phyloP scores from a whole-genome alignment of 2,888 invertebrate genomes.

The Neuroscelio doddi region DNA sequence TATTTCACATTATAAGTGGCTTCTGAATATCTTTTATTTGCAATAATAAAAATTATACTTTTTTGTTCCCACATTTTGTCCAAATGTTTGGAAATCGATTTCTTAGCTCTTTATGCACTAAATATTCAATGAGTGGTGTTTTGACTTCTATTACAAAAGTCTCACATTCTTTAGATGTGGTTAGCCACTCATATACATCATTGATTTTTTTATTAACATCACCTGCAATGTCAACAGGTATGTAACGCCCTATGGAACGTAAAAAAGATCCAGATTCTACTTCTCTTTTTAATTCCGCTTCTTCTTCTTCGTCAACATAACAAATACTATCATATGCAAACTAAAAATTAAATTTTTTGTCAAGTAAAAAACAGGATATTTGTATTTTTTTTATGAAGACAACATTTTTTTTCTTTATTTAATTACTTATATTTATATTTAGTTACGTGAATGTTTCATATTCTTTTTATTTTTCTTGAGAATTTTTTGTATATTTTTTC shows the following conservation, averaged over 20 bases:
- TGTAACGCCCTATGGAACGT: slow-evolving; percentile 49
- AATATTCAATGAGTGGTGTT: slow-evolving; percentile 74
- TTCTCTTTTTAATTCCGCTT: slow-evolving; percentile 67
- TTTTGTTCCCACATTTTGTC: slow-evolving; percentile 59
- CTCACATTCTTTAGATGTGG: slow-evolving; percentile 46
- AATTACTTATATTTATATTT: no score
- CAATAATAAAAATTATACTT: slow-evolving; percentile 50
- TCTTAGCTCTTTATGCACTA: slow-evolving; percentile 77
- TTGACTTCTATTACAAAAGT: slow-evolving; percentile 68
- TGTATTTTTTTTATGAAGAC: no score
- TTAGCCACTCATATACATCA: slow-evolving; percentile 68
- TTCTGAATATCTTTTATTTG: no score
- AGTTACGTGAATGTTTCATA: no score
- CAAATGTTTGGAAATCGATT: slow-evolving; percentile 73
- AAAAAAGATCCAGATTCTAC: slow-evolving; percentile 66
- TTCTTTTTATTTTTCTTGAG: no score
- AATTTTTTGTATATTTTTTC: no score
- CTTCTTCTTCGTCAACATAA: slow-evolving; percentile 77
- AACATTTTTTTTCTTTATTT: no score
- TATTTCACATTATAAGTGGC: no score
- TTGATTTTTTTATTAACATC: slow-evolving; percentile 68
- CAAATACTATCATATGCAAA: slow-evolving; percentile 80
- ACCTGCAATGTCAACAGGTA: slow-evolving; percentile 51
- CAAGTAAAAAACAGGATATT: no score
- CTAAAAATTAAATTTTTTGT: no score